Evolutionary conservation across 1,140 invertebrate genomes (phyloP), one percentile per base, ranked within the genome.

Genomic region (Diuraphis noxia): DNA sequence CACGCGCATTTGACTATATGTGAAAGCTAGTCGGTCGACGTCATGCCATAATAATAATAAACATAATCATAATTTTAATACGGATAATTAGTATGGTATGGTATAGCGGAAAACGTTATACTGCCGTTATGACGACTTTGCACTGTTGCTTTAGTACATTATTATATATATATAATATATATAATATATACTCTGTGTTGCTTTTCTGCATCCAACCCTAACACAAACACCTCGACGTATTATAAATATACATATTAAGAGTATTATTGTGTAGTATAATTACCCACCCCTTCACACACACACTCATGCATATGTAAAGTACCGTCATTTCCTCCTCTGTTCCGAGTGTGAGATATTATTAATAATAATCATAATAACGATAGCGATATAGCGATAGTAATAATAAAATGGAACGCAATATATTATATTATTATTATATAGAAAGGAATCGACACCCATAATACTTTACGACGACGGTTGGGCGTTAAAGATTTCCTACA

Each of bases 401-500:
- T 79, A 79, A 79, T 38, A 79, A 79, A 36, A 79, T 17, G 56
- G 56, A 30, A 72, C 56, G 30, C 30, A 13, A n/a, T 72, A 72
- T 72, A 72, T n/a, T n/a, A 72, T 49, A 49, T 17, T 46, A 17
- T 46, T 46, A 46, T 46, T 46, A 17, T 72, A 72, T 23, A 36
- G 72, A 34, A 36, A 36, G 72, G 34, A 79, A 34, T 79, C 72
- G 34, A 36, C 34, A 79, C 56, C n/a, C 72, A 40, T 81, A 81
- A 84, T 41, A 84, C 82, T 43, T 84, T 43, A 84, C 19, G 82
- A 84, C 82, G 79, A 38, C 36, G 79, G 77, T 30, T 25, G n/a
- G 82, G 25, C 40, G 41, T 81, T 82, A 82, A 41, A 82, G 81
- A 82, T 82, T 82, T 82, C 81, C 56, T 72, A 19, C n/a, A n/a